Evolutionary conservation across 2,113 vertebrate species (phyloP), one percentile per base, ranked within the genome.

Genomic region (Eurystomus gularis): DNA sequence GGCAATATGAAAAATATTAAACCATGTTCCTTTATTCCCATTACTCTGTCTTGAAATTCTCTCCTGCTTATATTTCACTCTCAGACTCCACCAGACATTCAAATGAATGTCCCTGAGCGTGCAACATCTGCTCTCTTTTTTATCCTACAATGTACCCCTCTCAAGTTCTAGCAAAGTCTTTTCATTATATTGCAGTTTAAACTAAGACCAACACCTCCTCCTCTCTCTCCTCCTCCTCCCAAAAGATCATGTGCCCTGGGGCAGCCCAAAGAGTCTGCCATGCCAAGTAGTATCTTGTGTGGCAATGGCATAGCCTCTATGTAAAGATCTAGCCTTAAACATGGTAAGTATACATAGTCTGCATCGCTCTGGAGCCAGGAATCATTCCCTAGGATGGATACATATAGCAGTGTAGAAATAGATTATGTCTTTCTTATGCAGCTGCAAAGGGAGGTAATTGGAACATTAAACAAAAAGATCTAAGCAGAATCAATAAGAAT

Each of bases 401-500:
- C 13, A 51, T 82, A 82, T 71, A 78, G 31, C 42, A 52, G 3
- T 33, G 18, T 39, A 79, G 70, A 72, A 87, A 72, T 54, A 71
- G 61, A 39, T 87, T 69, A 7, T 46, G 35, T 42, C 57, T 82
- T 66, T 39, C 24, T 77, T 72, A 72, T 25, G n/a, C 28, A 73
- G 7, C 44, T 88, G 66, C 31, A 94, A 61, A 93, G 17, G 25
- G 31, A 88, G n/a, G 52, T 77, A 92, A 66, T 17, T 70, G 58
- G 42, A 88, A 62, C 49, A 62, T 58, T 73, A 80, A 80, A 87
- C 18, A 86, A 55, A 72, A 72, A 65, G 7, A 17, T 40, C 40
- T 87, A 66, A 88, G 40, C 19, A 80, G 55, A 87, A 95, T 91
- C 92, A 87, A 54, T 95, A 76, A 55, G 11, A 65, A 4, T 29